Base-by-base conservation (phyloP, 2,113 vertebrate species). In the Erythrocercus mccallii region DNA sequence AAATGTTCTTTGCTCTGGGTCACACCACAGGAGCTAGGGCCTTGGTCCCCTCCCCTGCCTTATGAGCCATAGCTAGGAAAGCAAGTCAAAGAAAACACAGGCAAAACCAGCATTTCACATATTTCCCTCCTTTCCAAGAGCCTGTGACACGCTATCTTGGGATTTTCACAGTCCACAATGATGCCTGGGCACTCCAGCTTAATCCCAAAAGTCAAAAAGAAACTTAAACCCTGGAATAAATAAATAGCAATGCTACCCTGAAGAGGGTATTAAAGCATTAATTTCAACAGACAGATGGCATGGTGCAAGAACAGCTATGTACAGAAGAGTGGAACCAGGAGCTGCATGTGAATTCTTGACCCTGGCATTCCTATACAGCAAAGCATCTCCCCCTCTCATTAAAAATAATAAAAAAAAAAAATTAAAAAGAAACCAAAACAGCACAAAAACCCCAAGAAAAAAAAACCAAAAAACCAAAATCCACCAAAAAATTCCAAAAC, bases 231-330 rank as follows among this genome's bases (percentile, higher is more conserved):
- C 8, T 76, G 48, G 42, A 87, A 91, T 87, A 94, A 93, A 96
- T 37, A 85, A 87, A 88, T 2, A 83, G 61, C 37, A 84, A 53
- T 48, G 66, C 65, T 76, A 78, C 42, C 66, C 73, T 85, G 70
- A 45, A 81, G 66, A 94, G 83, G 42, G 80, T 96, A 91, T 74
- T 79, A 95, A 91, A 92, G 57, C 70, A 76, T 85, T 91, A 53
- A 92, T 84, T 91, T 94, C 78, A 91, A 53, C 33, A 76, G 68
- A 68, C 61, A 94, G 84, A 91, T 92, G 78, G 84, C 10, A 4
- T 33, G 38, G 78, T 88, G 33, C 62, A 37, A 80, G 57, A 91
- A 88, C 19, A 31, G 40, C 60, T 62, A 65, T 2, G 13, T 64
- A 85, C 33, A 74, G 42, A 61, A 86, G 30, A 85, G 23, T 3